Evolutionary conservation across 1,140 invertebrate species (phyloP).

Genomic region (Cydia pomonella): DNA sequence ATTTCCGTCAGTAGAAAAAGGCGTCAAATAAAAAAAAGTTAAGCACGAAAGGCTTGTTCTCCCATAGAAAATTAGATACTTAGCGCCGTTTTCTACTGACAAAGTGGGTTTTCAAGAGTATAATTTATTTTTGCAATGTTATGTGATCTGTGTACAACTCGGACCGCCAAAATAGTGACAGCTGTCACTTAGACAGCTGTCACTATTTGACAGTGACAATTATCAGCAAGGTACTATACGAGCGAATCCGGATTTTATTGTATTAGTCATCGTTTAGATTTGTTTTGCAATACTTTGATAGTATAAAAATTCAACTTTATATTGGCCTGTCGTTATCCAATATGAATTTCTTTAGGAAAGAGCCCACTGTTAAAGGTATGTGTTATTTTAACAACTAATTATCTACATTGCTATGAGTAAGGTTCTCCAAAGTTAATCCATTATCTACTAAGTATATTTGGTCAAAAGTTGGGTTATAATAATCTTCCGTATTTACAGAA

Average conservation of each 20-base stretch:
- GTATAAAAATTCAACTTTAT: neutral
- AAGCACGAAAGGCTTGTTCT: too few relatives aligned
- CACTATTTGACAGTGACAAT: neutral
- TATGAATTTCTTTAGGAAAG: conserved; percentile 81
- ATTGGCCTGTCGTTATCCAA: neutral
- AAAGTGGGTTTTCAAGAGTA: too few relatives aligned
- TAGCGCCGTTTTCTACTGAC: too few relatives aligned
- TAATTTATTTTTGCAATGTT: too few relatives aligned
- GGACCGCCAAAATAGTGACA: neutral
- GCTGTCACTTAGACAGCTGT: neutral
- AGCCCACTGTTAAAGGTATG: conserved; percentile 81
- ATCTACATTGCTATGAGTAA: neutral
- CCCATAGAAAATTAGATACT: too few relatives aligned
- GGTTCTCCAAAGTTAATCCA: neutral
- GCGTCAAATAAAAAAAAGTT: too few relatives aligned
- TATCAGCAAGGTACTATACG: neutral
- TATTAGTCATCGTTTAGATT: conserved; percentile 21
- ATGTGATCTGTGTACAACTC: neutral
- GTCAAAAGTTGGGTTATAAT: conserved; percentile 9
- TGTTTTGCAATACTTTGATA: conserved; percentile 10
- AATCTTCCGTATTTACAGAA: conserved; percentile 82
- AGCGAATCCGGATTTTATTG: neutral
- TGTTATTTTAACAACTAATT: conserved; percentile 23
- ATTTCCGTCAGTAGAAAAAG: too few relatives aligned
- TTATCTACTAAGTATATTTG: conserved; percentile 30